These are phyloP conservation scores for Hymenochirus boettgeri DNA, from an alignment of 2,113 vertebrate species.

Conservation along the genomic window DNA sequence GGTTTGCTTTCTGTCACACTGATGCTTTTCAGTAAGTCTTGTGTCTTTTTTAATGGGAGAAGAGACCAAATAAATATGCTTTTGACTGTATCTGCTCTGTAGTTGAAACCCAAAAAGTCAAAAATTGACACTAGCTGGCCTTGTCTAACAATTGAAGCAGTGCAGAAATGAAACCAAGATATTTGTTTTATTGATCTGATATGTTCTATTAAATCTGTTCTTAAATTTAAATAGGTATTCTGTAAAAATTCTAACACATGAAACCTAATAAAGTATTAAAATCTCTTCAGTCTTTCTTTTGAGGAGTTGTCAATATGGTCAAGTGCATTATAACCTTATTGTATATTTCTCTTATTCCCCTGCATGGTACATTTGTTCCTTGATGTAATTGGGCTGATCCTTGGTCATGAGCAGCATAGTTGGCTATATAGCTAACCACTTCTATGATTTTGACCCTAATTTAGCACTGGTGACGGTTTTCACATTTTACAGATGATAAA, in stretches of 20 bases:
- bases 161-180: constrained; percentile 61
- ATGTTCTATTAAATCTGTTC: constrained; percentile 70
- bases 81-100: constrained; percentile 65
- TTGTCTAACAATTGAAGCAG: constrained; percentile 60
- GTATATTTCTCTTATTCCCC: no score
- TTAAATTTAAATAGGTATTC: constrained; percentile 71
- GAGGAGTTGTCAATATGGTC: no score
- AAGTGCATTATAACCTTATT: no score
- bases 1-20: constrained; percentile 51
- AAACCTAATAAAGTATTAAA: constrained; percentile 85
- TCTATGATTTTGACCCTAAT: no score
- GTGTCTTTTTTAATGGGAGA: constrained; percentile 51
- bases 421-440: no score
- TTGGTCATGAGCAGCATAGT: no score
- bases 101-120: constrained; percentile 63
- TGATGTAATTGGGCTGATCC: no score
- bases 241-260: constrained; percentile 87
- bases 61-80: constrained; percentile 61
- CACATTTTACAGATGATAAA: no score
- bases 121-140: constrained; percentile 69
- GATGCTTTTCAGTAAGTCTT: constrained; percentile 53
- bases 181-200: constrained; percentile 74
- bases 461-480: no score
- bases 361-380: no score
- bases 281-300: constrained; percentile 23